These are phyloP conservation scores for Drosophila orena DNA, from an alignment of 1,140 invertebrate genomes.

Conservation along the genomic window DNA sequence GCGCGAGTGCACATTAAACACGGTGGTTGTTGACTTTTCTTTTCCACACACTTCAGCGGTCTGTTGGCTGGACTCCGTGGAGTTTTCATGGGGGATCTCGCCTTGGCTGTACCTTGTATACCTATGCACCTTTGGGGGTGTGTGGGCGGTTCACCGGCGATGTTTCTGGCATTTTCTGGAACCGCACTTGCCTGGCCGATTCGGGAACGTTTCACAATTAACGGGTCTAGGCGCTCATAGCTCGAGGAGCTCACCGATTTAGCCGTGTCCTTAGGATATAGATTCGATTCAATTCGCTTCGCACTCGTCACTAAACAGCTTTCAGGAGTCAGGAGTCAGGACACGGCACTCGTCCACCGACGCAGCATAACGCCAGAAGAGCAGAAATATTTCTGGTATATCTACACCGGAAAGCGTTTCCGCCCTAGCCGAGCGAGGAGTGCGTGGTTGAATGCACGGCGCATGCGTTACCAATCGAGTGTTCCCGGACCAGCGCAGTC, in stretches of 20 bases:
- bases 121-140: slow-evolving; percentile 8
- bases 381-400: slow-evolving; percentile 84
- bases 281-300: slow-evolving; percentile 59
- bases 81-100: not conserved
- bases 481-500: slow-evolving; percentile 13
- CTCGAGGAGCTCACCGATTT: slow-evolving; percentile 9
- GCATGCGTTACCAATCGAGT: slow-evolving; percentile 53
- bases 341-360: slow-evolving; percentile 17
- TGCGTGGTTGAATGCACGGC: slow-evolving; percentile 10
- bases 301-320: slow-evolving; percentile 17
- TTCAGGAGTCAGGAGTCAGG: slow-evolving; percentile 4
- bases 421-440: slow-evolving; percentile 64
- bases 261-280: slow-evolving; percentile 60
- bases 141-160: slow-evolving; percentile 19
- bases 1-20: not conserved
- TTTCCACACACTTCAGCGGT: slow-evolving; percentile 4
- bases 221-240: slow-evolving; percentile 14
- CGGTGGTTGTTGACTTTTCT: slow-evolving; percentile 6
- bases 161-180: not conserved
- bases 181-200: slow-evolving; percentile 24
- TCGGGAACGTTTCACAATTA: slow-evolving; percentile 18
- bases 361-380: slow-evolving; percentile 51
- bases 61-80: not conserved
- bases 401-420: slow-evolving; percentile 79
- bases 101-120: not conserved